Base-by-base conservation (phyloP, 2,113 vertebrate genomes). In the Symphodus melops region DNA sequence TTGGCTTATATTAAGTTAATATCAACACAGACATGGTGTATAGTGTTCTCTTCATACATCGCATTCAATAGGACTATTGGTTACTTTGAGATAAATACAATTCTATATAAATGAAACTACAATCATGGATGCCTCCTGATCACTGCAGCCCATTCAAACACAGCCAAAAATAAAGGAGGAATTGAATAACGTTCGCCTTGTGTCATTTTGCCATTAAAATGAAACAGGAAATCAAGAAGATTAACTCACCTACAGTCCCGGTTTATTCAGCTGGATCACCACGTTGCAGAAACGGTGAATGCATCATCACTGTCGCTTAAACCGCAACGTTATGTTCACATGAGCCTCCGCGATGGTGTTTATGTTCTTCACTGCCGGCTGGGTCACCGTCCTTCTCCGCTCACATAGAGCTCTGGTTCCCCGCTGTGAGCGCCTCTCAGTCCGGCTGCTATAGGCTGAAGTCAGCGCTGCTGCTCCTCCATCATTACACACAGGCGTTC, bases 171-270 rank as follows among this genome's bases (percentile, higher is more conserved):
- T 41, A 53, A n/a, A 0, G 49, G 1, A 13, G 10, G 16, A 10
- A 56, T 41, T 42, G 44, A 56, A 28, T 1, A 51, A 44, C 39
- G 37, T 56, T 8, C 62, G 52, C 41, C 52, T 46, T 9, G 41
- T 6, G 19, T 53, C 9, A 39, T 1, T 28, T 14, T 28, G n/a
- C 0, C 1, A 55, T 39, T 73, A 55, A 48, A 57, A 57, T 23
- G 33, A 58, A n/a, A 9, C 44, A 37, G 41, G 19, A 48, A 20
- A 44, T 33, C 54, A 19, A 46, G 48, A 56, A 9, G 25, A n/a
- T 48, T 0, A 62, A 56, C 87, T 81, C 85, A 89, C 88, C 85
- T 85, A 83, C 68, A 41, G 52, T 19, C 54, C 25, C 44, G 39
- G 25, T 67, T 51, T 14, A 3, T 42, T 74, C 66, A 41, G 46